phyloP scores from a whole-genome alignment of 2,888 invertebrate species.

The Parelbella ahira region DNA sequence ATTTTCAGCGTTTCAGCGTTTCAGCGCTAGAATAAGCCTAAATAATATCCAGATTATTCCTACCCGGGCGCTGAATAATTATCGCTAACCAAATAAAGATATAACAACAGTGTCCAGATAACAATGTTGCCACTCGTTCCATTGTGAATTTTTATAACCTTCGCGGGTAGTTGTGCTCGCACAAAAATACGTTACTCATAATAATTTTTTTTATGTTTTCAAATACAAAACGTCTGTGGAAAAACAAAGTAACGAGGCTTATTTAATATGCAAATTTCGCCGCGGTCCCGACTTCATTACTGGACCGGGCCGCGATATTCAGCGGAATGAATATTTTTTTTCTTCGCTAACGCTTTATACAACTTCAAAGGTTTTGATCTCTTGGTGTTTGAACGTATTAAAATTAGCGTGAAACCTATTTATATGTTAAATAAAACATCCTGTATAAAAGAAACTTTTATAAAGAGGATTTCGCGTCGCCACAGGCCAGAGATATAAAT shows the following conservation, averaged over 20 bases:
- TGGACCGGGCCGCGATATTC: background rate
- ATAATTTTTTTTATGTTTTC: slow-evolving; percentile 2
- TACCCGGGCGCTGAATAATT: too few species aligned
- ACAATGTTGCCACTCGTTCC: too few species aligned
- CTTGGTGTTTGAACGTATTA: slow-evolving; percentile 1
- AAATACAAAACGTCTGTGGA: background rate
- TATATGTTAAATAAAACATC: slow-evolving; percentile 2
- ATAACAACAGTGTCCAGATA: too few species aligned
- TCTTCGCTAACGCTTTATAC: slow-evolving; percentile 9
- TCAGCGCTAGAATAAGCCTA: too few species aligned
- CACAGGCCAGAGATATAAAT: too few species aligned
- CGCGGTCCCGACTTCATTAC: slow-evolving; percentile 12
- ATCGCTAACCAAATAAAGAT: too few species aligned
- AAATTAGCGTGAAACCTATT: slow-evolving; percentile 1
- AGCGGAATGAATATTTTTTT: slow-evolving; percentile 3
- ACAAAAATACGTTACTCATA: slow-evolving; percentile 1
- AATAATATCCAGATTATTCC: too few species aligned
- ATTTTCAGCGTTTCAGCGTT: too few species aligned
- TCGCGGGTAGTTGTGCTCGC: too few species aligned
- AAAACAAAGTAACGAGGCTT: slow-evolving; percentile 8
- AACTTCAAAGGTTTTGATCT: background rate
- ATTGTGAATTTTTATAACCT: too few species aligned
- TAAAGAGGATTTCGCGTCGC: too few species aligned
- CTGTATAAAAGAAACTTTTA: background rate
- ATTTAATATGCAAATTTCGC: slow-evolving; percentile 15